Conservation (phyloP, 2,797 vertebrate genomes). For the Cephalopachus bancanus region DNA sequence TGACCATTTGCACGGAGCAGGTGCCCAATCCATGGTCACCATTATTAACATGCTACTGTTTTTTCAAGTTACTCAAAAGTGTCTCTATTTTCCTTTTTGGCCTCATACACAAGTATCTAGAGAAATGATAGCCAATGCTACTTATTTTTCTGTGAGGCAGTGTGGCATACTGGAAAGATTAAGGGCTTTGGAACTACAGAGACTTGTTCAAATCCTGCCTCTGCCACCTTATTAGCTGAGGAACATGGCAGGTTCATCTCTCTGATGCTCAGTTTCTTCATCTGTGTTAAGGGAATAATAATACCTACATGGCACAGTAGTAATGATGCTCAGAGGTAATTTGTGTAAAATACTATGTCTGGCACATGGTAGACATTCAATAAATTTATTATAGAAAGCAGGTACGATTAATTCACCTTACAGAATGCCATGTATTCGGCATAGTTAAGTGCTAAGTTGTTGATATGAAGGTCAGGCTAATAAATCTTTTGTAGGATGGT, state of each 20-base stretch:
- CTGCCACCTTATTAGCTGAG: background rate
- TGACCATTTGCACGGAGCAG: background rate
- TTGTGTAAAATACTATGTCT: constrained; percentile 12
- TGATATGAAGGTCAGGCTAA: constrained; percentile 62
- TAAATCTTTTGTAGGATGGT: constrained; percentile 55
- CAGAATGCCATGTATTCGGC: background rate
- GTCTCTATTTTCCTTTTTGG: background rate
- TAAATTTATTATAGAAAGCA: constrained; percentile 39
- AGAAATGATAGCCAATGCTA: background rate
- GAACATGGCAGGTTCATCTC: constrained; percentile 4
- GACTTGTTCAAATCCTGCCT: background rate
- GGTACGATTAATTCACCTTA: constrained; percentile 23
- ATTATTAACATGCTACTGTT: background rate
- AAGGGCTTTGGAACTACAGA: background rate
- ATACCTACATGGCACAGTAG: background rate
- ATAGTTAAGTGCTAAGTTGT: constrained; percentile 49
- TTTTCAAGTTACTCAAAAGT: background rate
- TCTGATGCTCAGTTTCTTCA: constrained; percentile 64
- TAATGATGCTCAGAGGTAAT: constrained; percentile 10
- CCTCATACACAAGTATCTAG: background rate
- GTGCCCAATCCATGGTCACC: background rate
- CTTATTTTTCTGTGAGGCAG: background rate
- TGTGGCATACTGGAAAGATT: background rate
- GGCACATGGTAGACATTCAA: background rate
- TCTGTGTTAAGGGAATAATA: constrained; percentile 53